These are phyloP conservation scores for Cavia aperea DNA, from an alignment of 2,113 vertebrate species.

Conservation along the genomic window DNA sequence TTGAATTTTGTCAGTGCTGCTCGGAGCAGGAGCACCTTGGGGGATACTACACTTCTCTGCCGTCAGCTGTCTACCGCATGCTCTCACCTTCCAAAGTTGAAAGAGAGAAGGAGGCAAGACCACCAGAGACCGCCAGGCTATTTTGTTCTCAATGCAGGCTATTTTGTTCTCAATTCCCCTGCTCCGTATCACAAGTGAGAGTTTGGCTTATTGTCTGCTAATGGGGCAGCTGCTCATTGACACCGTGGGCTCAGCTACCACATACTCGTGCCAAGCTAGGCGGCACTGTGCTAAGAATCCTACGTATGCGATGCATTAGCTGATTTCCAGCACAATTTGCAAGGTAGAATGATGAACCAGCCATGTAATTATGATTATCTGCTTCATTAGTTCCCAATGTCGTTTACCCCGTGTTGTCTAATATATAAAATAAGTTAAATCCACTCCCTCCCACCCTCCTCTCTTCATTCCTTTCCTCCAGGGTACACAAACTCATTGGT, in stretches of 20 bases:
- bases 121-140: fast-evolving
- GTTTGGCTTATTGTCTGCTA: no score
- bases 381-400: slow-evolving; percentile 35
- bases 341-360: slow-evolving; percentile 18
- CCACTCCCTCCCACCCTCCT: neutral
- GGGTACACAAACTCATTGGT: neutral
- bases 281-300: fast-evolving
- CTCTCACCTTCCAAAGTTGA: neutral
- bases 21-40: fast-evolving
- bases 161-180: neutral
- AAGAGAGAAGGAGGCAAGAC: neutral
- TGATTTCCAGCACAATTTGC: slow-evolving; percentile 27
- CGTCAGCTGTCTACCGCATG: neutral
- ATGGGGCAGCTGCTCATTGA: neutral
- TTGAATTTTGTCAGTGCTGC: neutral
- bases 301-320: fast-evolving
- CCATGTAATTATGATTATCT: slow-evolving; percentile 18
- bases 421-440: slow-evolving; percentile 28
- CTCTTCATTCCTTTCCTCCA: no score
- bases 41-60: fast-evolving
- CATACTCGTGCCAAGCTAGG: neutral
- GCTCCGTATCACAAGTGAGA: neutral
- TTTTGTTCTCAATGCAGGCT: fast-evolving
- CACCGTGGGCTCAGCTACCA: neutral
- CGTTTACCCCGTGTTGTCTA: neutral